Percentiles rank a stretch among this genome's conserved stretches.
These are phyloP conservation scores for Phania funesta DNA, from an alignment of 2,888 invertebrate species.

Conservation along the genomic window DNA sequence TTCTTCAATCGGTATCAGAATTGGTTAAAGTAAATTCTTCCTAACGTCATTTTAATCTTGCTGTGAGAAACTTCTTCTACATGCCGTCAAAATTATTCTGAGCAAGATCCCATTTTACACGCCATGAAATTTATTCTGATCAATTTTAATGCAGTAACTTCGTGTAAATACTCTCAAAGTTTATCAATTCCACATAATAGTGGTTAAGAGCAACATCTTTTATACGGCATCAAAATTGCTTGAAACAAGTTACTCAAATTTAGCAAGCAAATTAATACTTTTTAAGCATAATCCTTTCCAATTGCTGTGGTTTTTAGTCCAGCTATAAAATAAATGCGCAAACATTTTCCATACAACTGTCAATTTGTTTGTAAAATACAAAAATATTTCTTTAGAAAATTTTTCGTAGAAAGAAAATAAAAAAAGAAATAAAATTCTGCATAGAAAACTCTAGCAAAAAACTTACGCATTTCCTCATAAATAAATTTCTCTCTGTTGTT, in stretches of 20 bases:
- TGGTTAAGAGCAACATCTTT: background rate
- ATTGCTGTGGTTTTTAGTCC: background rate
- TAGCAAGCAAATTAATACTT: background rate
- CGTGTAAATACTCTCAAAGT: too few relatives aligned
- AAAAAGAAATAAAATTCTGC: conserved; percentile 20
- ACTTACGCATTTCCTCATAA: conserved; percentile 64
- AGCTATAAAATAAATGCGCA: conserved; percentile 18
- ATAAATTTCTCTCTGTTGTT: conserved; percentile 18
- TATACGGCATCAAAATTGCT: background rate
- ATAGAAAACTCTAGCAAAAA: conserved; percentile 2
- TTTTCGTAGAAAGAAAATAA: conserved; percentile 17
- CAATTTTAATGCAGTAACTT: too few relatives aligned
- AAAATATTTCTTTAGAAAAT: conserved; percentile 34
- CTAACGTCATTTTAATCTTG: too few relatives aligned
- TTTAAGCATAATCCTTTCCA: background rate
- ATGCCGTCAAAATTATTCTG: too few relatives aligned
- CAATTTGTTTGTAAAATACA: conserved; percentile 44
- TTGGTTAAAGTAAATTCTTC: too few relatives aligned
- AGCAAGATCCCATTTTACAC: too few relatives aligned
- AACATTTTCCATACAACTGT: conserved; percentile 55
- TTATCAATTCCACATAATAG: too few relatives aligned
- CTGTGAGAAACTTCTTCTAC: too few relatives aligned
- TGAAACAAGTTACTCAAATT: too few relatives aligned
- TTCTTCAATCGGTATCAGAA: too few relatives aligned
- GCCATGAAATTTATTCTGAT: too few relatives aligned